Percentiles rank a stretch among this genome's conserved stretches.
phyloP scores from a whole-genome alignment of 2,888 invertebrate species.

The Aspidiotus destructor region DNA sequence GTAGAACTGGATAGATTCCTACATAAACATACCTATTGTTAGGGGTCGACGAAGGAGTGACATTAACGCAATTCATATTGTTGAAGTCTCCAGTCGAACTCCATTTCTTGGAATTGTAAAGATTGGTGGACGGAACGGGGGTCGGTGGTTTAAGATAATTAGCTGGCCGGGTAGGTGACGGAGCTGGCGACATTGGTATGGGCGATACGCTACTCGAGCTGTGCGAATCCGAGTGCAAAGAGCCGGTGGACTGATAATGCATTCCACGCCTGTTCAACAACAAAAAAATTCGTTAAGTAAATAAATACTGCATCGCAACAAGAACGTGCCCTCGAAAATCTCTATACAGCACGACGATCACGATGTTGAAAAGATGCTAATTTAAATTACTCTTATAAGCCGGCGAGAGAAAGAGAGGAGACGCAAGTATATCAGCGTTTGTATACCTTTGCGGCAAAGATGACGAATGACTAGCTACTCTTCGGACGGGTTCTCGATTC shows the following conservation, averaged over 20 bases:
- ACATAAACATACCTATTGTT: conserved; percentile 17
- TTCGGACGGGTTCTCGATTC: conserved; percentile 38
- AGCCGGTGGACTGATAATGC: conserved; percentile 73
- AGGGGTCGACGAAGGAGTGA: conserved; percentile 27
- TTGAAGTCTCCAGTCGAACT: conserved; percentile 76
- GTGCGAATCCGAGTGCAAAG: conserved; percentile 59
- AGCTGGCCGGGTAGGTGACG: conserved; percentile 40
- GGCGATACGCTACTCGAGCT: conserved; percentile 77
- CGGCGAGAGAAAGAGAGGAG: not conserved
- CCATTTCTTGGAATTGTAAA: conserved; percentile 61
- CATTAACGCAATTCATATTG: conserved; percentile 41
- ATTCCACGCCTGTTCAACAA: conserved; percentile 57
- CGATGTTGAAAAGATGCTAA: too few relatives aligned
- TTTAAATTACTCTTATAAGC: too few relatives aligned
- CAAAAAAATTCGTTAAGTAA: too few relatives aligned
- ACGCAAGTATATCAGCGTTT: not conserved
- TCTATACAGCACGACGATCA: too few relatives aligned
- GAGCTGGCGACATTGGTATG: conserved; percentile 51
- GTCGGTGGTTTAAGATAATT: conserved; percentile 36
- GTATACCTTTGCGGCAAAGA: conserved; percentile 44
- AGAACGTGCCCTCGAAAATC: not conserved
- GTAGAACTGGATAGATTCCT: too few relatives aligned
- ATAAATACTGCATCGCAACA: not conserved
- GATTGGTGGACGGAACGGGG: conserved; percentile 41
- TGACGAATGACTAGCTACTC: conserved; percentile 40